Conservation (phyloP, 2,797 vertebrate species). For the Prionace glauca region DNA sequence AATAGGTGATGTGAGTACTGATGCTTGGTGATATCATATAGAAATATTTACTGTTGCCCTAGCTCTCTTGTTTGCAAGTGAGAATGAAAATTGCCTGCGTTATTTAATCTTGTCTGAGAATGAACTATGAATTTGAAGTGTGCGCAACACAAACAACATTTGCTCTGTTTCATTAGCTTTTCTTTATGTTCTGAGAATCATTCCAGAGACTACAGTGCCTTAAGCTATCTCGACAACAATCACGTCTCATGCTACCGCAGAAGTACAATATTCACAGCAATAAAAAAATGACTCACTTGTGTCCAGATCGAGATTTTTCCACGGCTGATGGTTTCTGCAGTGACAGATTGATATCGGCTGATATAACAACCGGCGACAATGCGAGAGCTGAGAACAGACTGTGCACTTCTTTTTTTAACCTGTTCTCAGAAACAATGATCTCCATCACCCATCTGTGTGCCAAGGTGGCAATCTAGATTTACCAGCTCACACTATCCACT, state of each 20-base stretch:
- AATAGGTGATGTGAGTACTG: neutral
- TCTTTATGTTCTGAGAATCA: neutral
- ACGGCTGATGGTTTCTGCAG: neutral
- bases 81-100: neutral
- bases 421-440: neutral
- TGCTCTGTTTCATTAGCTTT: constrained; percentile 17
- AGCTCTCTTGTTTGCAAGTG: neutral
- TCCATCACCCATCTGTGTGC: neutral
- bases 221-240: neutral
- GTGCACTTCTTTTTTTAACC: neutral
- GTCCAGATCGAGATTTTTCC: neutral
- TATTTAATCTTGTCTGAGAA: constrained; percentile 18
- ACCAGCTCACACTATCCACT: neutral
- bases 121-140: neutral
- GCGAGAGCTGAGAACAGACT: neutral
- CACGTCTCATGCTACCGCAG: neutral
- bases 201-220: constrained; percentile 1
- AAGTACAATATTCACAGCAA: constrained; percentile 7
- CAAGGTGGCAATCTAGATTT: neutral
- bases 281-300: neutral
- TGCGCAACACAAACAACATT: neutral
- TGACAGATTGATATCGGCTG: neutral
- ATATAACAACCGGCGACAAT: neutral
- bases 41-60: neutral
- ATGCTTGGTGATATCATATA: neutral